Conservation (phyloP, 2,797 vertebrate genomes). For the Xenentodon cancila region DNA sequence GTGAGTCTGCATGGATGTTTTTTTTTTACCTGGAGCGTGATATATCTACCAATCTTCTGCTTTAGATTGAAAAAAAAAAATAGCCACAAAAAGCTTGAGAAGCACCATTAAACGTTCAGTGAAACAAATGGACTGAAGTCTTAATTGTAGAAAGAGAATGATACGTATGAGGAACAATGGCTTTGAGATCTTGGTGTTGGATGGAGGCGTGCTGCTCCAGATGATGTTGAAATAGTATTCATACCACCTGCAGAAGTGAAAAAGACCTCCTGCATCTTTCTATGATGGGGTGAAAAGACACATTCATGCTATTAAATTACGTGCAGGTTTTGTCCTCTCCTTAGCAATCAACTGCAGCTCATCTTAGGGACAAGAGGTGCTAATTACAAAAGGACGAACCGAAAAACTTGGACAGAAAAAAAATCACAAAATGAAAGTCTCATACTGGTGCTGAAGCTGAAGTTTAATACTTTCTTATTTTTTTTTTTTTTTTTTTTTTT, state of each 20-base stretch:
- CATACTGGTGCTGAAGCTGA: conserved; percentile 1
- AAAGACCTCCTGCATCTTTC: conserved; percentile 81
- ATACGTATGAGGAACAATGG: conserved; percentile 20
- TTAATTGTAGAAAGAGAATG: conserved; percentile 50
- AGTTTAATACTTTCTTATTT: conserved; percentile 17
- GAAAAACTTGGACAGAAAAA: conserved; percentile 58
- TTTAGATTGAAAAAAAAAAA: conserved; percentile 45
- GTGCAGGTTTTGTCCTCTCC: conserved; percentile 81
- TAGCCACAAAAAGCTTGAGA: conserved; percentile 43
- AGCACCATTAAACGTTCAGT: conserved; percentile 50
- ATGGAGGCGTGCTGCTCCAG: conserved; percentile 53
- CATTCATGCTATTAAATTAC: conserved; percentile 70
- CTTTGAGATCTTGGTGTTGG: conserved; percentile 26
- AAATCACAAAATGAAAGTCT: conserved; percentile 45
- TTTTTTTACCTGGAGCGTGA: conserved; percentile 67
- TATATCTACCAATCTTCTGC: conserved; percentile 70
- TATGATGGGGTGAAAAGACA: conserved; percentile 78
- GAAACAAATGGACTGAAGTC: conserved; percentile 57
- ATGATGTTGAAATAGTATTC: conserved; percentile 83
- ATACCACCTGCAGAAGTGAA: conserved; percentile 84
- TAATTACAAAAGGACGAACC: conserved; percentile 86
- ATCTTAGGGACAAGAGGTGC: conserved; percentile 84
- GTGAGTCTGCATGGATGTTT: conserved; percentile 64
- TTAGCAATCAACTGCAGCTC: conserved; percentile 81
- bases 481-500: neutral